Evolutionary conservation across 1,140 invertebrate genomes (phyloP).

Genomic region (Colletes latitarsis): DNA sequence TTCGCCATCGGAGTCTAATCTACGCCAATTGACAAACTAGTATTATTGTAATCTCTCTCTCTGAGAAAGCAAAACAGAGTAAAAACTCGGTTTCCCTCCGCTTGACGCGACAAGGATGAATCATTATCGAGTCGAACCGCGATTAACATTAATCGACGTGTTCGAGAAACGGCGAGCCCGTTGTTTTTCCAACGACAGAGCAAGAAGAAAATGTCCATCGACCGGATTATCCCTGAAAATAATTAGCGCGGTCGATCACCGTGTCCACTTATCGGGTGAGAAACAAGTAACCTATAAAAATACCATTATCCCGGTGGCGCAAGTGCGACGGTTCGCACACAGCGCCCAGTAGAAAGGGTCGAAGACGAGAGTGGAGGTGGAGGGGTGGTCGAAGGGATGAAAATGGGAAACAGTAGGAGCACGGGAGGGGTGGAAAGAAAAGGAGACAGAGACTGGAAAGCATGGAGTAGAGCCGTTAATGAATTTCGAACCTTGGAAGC

Average conservation of each 20-base stretch:
- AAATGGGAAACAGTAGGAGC: slow-evolving; percentile 1
- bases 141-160: slow-evolving; percentile 25
- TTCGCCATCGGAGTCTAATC: too few species aligned
- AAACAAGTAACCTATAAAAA: slow-evolving; percentile 68
- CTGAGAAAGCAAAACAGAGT: too few species aligned
- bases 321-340: slow-evolving; percentile 62
- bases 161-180: neutral
- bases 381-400: slow-evolving; percentile 8
- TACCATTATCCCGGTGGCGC: slow-evolving; percentile 54
- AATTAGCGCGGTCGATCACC: slow-evolving; percentile 63
- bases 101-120: neutral
- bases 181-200: slow-evolving; percentile 27
- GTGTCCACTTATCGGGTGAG: slow-evolving; percentile 49
- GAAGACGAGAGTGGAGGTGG: neutral
- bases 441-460: slow-evolving; percentile 32
- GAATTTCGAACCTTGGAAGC: slow-evolving; percentile 69
- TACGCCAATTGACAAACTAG: too few species aligned
- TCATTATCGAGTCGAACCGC: neutral
- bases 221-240: slow-evolving; percentile 61
- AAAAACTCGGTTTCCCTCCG: too few species aligned
- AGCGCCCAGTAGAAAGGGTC: slow-evolving; percentile 19
- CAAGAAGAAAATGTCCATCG: slow-evolving; percentile 39
- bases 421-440: slow-evolving; percentile 10
- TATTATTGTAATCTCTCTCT: too few species aligned
- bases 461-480: slow-evolving; percentile 63